Evolutionary conservation across 1,140 invertebrate species (phyloP), one percentile per base, ranked within the genome.

Genomic region (Calliopsis andreniformis): DNA sequence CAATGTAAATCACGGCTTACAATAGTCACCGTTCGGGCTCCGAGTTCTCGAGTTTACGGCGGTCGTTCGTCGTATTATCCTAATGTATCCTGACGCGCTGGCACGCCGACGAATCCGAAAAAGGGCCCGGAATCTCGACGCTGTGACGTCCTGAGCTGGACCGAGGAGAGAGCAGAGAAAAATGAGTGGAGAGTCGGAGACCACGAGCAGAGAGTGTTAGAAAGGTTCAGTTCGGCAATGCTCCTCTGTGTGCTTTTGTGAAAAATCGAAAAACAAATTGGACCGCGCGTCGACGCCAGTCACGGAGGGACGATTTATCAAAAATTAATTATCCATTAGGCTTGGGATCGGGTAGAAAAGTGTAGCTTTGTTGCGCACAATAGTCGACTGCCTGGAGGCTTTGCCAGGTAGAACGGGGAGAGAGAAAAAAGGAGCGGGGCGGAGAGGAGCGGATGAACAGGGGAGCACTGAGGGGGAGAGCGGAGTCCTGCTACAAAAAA

Each of bases 251-350:
- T 78, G 45, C 75, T 81, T 87, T 87, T 87, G 81, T 88, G 83
- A 84, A 85, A 88, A 89, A 88, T 89, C 86, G 86, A 88, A 88
- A 89, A 85, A 88, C 86, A 89, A 89, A 89, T 89, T 88, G 82
- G 86, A 59, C 80, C 80, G 82, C 76, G 85, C 75, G 70, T 86
- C 80, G 79, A 80, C 79, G 86, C 87, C 80, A 88, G 88, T 90
- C 89, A 90, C 79, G 85, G 72, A 73, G 78, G 75, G 66, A 86
- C 87, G 84, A 90, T 90, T 90, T 89, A 90, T 90, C 88, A 89
- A 90, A 89, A 89, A 90, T 90, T 90, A 90, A 90, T 90, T 90
- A 90, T 90, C 88, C 88, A 89, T 90, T 90, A 89, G 86, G 81
- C 72, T 73, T 61, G 73, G 85, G 84, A 89, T 88, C 80, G 82